Percentiles rank a stretch among this genome's conserved stretches.
Evolutionary conservation across 2,888 invertebrate genomes (phyloP).

Genomic region (Malthinus seriepunctatus): DNA sequence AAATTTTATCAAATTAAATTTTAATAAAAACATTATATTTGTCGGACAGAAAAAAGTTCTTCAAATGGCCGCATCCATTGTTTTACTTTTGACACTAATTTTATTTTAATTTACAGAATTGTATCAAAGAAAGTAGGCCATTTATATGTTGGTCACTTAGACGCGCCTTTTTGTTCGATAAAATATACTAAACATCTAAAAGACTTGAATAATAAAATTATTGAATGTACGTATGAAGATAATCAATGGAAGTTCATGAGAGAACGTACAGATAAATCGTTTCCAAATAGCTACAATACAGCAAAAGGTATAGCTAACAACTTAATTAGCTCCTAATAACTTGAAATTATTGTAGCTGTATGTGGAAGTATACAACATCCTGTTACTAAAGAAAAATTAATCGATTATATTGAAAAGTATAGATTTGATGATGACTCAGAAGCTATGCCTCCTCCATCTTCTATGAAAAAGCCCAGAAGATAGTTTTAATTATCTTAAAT

Average conservation of each 20-base stretch:
- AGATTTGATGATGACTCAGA: constrained; percentile 69
- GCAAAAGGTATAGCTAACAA: constrained; percentile 67
- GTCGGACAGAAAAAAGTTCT: too few relatives aligned
- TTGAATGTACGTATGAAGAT: constrained; percentile 88
- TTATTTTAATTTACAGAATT: constrained; percentile 58
- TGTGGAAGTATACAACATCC: constrained; percentile 80
- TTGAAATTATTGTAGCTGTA: constrained; percentile 65
- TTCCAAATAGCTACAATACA: constrained; percentile 87
- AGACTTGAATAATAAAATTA: constrained; percentile 87
- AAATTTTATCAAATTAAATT: too few relatives aligned
- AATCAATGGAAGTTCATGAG: constrained; percentile 92
- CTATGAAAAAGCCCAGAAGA: constrained; percentile 12
- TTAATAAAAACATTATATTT: too few relatives aligned
- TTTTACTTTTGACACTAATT: too few relatives aligned
- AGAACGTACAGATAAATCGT: constrained; percentile 94
- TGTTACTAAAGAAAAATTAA: constrained; percentile 79
- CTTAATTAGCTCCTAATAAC: constrained; percentile 1
- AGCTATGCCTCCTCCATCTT: constrained; percentile 72
- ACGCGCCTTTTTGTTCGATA: constrained; percentile 71
- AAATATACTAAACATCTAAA: constrained; percentile 76
- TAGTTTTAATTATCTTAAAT: constrained; percentile 1
- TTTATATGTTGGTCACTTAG: constrained; percentile 77
- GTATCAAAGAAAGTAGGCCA: constrained; percentile 70
- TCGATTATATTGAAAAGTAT: constrained; percentile 71
- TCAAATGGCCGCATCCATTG: not conserved